Percentiles rank a stretch among this genome's conserved stretches.
Conservation (phyloP, 2,888 invertebrate genomes). For the Leucoptera coffeella region DNA sequence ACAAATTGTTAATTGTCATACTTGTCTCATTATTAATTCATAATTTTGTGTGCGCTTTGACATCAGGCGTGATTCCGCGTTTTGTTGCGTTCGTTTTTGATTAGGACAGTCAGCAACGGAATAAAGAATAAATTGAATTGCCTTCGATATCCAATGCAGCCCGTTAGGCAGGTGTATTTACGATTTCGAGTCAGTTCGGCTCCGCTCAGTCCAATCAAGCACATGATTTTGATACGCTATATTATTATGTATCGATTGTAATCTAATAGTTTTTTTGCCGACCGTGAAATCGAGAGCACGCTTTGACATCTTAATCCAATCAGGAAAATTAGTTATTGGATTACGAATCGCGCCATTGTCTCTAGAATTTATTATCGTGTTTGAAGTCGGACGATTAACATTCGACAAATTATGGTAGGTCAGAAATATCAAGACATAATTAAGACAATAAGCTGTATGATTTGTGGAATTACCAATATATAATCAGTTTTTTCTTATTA, state of each 20-base stretch:
- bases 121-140: too few relatives aligned
- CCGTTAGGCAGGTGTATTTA: too few relatives aligned
- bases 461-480: slow-evolving; percentile 1
- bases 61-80: too few relatives aligned
- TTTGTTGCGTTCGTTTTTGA: slow-evolving; percentile 13
- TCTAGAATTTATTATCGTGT: slow-evolving; percentile 21
- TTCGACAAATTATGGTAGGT: slow-evolving; percentile 34
- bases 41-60: too few relatives aligned
- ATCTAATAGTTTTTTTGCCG: slow-evolving; percentile 33
- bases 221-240: too few relatives aligned
- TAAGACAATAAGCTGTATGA: slow-evolving; percentile 4
- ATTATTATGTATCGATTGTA: slow-evolving; percentile 17
- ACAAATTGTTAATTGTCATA: slow-evolving; percentile 35
- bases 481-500: slow-evolving; percentile 1
- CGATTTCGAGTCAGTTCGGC: too few relatives aligned
- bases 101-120: too few relatives aligned
- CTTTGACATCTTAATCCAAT: slow-evolving; percentile 50
- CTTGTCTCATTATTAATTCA: slow-evolving; percentile 20
- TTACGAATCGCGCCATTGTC: slow-evolving; percentile 21
- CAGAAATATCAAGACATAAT: slow-evolving; percentile 11
- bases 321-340: slow-evolving; percentile 33
- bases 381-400: slow-evolving; percentile 23
- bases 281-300: slow-evolving; percentile 24
- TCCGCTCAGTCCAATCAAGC: too few relatives aligned
- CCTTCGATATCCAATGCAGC: too few relatives aligned